Evolutionary conservation across 2,113 vertebrate genomes (phyloP), one percentile per base, ranked within the genome.

Genomic region (Alaudala cheleensis): DNA sequence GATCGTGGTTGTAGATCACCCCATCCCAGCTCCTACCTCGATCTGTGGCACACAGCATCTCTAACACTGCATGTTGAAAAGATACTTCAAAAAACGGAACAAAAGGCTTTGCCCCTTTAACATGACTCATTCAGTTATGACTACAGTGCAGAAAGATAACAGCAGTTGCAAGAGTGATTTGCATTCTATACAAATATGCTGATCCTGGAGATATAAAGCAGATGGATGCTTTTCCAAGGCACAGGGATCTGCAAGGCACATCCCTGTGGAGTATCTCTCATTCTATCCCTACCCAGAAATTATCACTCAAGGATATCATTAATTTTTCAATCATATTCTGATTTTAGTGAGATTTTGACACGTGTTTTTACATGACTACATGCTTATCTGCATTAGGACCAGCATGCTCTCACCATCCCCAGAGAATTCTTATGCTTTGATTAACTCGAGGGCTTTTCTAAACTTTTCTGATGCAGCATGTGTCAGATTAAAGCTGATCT

Each of bases 41-140:
- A 44, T 21, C 80, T 50, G 65, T 78, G 88, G 79, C 17, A 47
- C 15, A 28, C 40, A 60, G 64, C 57, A 33, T 87, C 69, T 65
- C 77, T 47, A 53, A 81, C 72, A 5, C 49, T 79, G 60, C 81
- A 33, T 65, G 44, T 26, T 93, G 81, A 84, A 80, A 78, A 93
- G 94, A 89, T 72, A 72, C 28, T 79, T 84, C 33, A 67, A 64
- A 34, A 86, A 81, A 49, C 74, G 58, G 93, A 95, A 95, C 89
- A 89, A 65, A 87, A 95, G 93, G 88, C 86, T 96, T 56, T 95
- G 94, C 91, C 91, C 94, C 88, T 81, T 91, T 84, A 24, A 56
- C n/a, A 20, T 95, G 94, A 91, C 83, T 95, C 86, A 91, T 74
- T 91, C 80, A 53, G 65, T 67, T 86, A 47, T 64, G 86, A 78